Percentiles rank a stretch among this genome's conserved stretches.
These are phyloP conservation scores for Centropus unirufus DNA, from an alignment of 2,113 vertebrate genomes.

Conservation along the genomic window DNA sequence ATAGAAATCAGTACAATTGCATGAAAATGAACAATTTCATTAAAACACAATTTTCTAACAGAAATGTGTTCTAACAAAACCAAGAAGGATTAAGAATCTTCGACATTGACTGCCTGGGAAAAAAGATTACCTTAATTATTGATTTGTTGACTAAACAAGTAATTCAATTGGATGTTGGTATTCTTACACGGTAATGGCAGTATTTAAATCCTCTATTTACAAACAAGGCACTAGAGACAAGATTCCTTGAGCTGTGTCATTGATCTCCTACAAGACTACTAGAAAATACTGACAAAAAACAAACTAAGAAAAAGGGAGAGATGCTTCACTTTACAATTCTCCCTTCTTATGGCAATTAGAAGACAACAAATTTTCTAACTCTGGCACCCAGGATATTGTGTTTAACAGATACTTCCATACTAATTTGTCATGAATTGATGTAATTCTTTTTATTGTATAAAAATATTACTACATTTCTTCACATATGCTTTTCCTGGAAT, in stretches of 20 bases:
- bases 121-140: not conserved
- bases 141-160: not conserved
- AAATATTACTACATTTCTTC: not conserved
- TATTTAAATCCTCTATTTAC: not conserved
- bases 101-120: not conserved
- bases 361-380: not conserved
- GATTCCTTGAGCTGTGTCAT: not conserved
- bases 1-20: not conserved
- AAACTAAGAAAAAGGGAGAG: not conserved
- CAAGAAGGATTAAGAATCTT: not conserved
- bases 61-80: not conserved
- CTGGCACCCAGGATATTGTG: not conserved
- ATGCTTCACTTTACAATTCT: not conserved
- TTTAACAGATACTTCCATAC: not conserved
- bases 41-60: not conserved
- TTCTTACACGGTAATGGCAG: not conserved
- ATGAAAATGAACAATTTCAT: not conserved
- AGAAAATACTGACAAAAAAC: not conserved
- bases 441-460: not conserved
- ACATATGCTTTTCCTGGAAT: not conserved
- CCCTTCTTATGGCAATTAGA: not conserved
- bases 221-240: not conserved
- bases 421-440: not conserved
- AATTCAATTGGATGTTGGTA: not conserved
- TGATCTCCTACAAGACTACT: accelerated